Evolutionary conservation across 1,140 invertebrate species (phyloP).

Genomic region (Ridgeia piscesae): DNA sequence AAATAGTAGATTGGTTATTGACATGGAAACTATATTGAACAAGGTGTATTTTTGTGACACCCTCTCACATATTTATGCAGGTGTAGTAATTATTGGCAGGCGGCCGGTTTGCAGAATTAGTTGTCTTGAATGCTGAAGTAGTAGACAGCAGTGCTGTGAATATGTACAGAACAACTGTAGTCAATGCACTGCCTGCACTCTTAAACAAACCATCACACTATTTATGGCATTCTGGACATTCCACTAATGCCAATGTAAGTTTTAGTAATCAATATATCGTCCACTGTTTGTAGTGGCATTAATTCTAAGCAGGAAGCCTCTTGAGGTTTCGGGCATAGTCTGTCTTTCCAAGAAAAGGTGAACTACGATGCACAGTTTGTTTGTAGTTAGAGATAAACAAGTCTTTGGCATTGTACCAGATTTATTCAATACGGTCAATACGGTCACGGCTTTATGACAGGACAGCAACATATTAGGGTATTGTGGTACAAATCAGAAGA

Average conservation of each 20-base stretch:
- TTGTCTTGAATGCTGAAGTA: too few relatives aligned
- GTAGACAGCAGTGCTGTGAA: too few relatives aligned
- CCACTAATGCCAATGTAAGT: background rate
- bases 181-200: too few relatives aligned
- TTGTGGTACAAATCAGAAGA: background rate
- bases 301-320: background rate
- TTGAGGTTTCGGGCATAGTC: background rate
- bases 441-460: background rate
- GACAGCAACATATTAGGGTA: background rate
- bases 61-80: too few relatives aligned
- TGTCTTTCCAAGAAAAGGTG: background rate
- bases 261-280: background rate
- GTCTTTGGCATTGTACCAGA: background rate
- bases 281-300: background rate
- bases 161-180: too few relatives aligned
- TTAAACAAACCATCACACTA: background rate
- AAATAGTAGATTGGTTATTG: too few relatives aligned
- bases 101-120: too few relatives aligned
- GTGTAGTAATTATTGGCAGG: too few relatives aligned
- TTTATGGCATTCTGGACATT: background rate
- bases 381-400: background rate
- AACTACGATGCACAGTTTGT: background rate
- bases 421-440: background rate
- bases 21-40: too few relatives aligned
- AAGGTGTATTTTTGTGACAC: too few relatives aligned